Evolutionary conservation across 2,888 invertebrate genomes (phyloP), one percentile per base, ranked within the genome.

Genomic region (Chesias legatella): DNA sequence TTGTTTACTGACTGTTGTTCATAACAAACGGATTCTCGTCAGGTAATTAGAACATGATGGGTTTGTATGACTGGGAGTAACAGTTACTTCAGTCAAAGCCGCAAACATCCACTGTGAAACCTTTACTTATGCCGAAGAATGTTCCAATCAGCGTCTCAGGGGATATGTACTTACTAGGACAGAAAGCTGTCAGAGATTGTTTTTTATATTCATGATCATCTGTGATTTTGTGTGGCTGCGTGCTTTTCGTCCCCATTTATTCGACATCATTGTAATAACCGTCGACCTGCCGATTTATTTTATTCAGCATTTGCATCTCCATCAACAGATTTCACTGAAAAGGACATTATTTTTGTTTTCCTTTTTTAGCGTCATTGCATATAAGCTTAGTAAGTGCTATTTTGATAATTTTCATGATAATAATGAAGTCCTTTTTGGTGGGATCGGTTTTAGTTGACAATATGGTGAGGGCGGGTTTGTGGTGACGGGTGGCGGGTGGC

Each of bases 361-460:
- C 10, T 10, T 22, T 32, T 40, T 40, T 28, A 45, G 23, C 23
- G 33, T 37, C 40, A 36, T 36, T 34, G 31, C 34, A 38, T 41
- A 23, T 29, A 34, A 43, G 49, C 51, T 51, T 53, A 38, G 38
- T 45, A 46, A 43, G 43, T 38, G 38, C 29, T 40, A 44, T 37
- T 40, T 39, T 33, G 10, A 34, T 32, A 26, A 36, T 8, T 21
- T 26, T 13, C 9, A 10, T 30, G 13, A 3, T 29, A 35, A 36
- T 45, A 45, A 45, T 40, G 11, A 42, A 38, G 48, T 58, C 56
- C 51, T 59, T 60, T 61, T 62, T 57, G 55, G 63, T 65, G 59
- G 45, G 54, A 58, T 57, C 51, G 71, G 70, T 75, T 75, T 63
- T 62, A 65, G 73, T 84, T 86, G 88, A 86, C 88, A 89, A 89